Evolutionary conservation across 2,888 invertebrate species (phyloP), one percentile per base, ranked within the genome.

Genomic region (Zaprionus obscuricornis): DNA sequence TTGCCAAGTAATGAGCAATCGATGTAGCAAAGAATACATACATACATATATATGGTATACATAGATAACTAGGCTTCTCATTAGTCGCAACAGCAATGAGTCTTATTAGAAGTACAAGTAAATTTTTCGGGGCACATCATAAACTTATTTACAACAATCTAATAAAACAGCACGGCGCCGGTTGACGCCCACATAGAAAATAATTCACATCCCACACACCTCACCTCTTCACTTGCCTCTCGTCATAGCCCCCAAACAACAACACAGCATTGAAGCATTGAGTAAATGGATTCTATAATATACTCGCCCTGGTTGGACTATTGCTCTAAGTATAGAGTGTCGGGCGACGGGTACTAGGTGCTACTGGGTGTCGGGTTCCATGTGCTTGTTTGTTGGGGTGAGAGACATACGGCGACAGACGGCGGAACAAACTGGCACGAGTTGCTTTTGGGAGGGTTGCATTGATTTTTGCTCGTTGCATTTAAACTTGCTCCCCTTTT

Each of bases 391-490:
- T 3, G 5, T 6, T 36, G 16, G 10, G 34, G 33, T 10, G 6
- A 22, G 37, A 6, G 10, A 16, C n/a, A 33, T n/a, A n/a, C 7
- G 34, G 24, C n/a, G 26, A 26, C 45, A 39, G 20, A 8, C 10
- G 29, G 29, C 18, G 37, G 33, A 33, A 43, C 50, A 27, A 54
- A 49, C 43, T 60, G 49, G 51, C 55, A 47, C 50, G 43, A 36
- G 56, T 31, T 65, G 75, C 76, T 85, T 62, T 79, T 75, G 86
- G 84, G 86, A 70, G 86, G 84, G 86, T 74, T 76, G 74, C 79
- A 81, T 81, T 84, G 85, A 81, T 81, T 81, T 81, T 81, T 86
- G 82, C 82, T 84, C 79, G 77, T 56, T 85, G 86, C 79, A 86
- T 79, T 81, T 81, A 86, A 81, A 81, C 79, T 81, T 81, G 79